A percentile compares a stretch with the other conserved stretches of the same genome.
Conservation (phyloP, 2,113 vertebrate species). For the Anarrhichthys ocellatus region DNA sequence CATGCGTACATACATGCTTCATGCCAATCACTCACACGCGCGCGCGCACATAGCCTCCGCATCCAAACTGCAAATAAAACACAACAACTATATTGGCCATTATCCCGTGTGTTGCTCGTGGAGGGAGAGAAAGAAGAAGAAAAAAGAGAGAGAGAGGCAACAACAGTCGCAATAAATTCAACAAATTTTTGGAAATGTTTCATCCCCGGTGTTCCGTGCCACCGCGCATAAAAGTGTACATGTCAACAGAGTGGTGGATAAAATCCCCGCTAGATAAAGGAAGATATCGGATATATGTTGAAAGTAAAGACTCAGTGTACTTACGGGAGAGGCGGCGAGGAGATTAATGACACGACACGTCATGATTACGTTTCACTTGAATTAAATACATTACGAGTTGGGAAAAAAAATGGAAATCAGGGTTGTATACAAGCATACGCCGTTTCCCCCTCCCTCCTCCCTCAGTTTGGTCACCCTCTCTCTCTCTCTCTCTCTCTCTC, state of each 20-base stretch:
- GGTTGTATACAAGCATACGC: conserved; percentile 88
- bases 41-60: conserved; percentile 3
- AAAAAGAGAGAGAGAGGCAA: conserved; percentile 29
- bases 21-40: conserved; percentile 41
- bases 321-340: conserved; percentile 88
- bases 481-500: conserved; percentile 58
- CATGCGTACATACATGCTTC: conserved; percentile 53
- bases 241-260: conserved; percentile 63
- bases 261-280: conserved; percentile 60
- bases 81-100: conserved; percentile 61
- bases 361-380: conserved; percentile 90
- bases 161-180: conserved; percentile 68
- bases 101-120: conserved; percentile 66
- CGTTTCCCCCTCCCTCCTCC: conserved; percentile 84
- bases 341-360: conserved; percentile 90
- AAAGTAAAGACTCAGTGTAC: conserved; percentile 88
- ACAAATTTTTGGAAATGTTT: conserved; percentile 62
- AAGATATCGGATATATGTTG: conserved; percentile 77
- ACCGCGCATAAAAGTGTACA: conserved; percentile 71
- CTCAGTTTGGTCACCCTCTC: conserved; percentile 81
- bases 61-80: conserved; percentile 38
- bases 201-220: conserved; percentile 48
- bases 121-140: background rate
- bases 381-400: conserved; percentile 91
- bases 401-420: conserved; percentile 86